Percentiles rank a stretch among this genome's conserved stretches.
These are phyloP conservation scores for Amyelois transitella DNA, from an alignment of 1,140 invertebrate species.

Conservation along the genomic window DNA sequence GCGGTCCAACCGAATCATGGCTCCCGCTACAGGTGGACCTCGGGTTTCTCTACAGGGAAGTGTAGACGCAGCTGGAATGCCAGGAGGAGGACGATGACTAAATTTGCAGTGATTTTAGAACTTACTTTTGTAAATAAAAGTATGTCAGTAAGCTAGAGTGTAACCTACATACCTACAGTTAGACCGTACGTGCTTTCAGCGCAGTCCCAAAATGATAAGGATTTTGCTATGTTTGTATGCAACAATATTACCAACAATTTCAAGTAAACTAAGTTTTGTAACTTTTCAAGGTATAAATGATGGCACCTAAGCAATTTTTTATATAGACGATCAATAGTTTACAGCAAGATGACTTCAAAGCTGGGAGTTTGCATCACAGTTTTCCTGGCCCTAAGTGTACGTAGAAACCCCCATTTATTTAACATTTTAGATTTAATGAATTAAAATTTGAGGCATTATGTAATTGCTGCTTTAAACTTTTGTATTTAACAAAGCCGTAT, in stretches of 20 bases:
- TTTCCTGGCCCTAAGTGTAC: neutral
- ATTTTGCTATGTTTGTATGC: neutral
- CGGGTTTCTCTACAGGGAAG: too few relatives aligned
- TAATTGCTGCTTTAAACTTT: neutral
- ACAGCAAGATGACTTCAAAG: conserved; percentile 1
- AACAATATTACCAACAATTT: neutral
- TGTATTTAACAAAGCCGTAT: too few relatives aligned
- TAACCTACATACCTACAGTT: neutral
- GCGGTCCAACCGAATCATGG: too few relatives aligned
- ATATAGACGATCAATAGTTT: neutral
- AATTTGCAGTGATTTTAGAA: too few relatives aligned
- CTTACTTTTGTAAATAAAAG: neutral
- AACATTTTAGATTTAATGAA: too few relatives aligned
- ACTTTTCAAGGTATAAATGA: neutral
- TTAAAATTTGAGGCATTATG: too few relatives aligned
- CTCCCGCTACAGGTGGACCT: too few relatives aligned
- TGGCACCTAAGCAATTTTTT: neutral
- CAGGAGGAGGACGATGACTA: too few relatives aligned
- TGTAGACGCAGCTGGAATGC: too few relatives aligned
- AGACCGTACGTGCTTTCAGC: neutral
- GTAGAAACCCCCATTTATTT: neutral
- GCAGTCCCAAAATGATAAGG: neutral
- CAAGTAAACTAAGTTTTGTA: neutral
- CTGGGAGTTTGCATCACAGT: neutral
- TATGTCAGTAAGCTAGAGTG: neutral